phyloP scores from a whole-genome alignment of 2,797 vertebrate species.

The Pangasius macronema region DNA sequence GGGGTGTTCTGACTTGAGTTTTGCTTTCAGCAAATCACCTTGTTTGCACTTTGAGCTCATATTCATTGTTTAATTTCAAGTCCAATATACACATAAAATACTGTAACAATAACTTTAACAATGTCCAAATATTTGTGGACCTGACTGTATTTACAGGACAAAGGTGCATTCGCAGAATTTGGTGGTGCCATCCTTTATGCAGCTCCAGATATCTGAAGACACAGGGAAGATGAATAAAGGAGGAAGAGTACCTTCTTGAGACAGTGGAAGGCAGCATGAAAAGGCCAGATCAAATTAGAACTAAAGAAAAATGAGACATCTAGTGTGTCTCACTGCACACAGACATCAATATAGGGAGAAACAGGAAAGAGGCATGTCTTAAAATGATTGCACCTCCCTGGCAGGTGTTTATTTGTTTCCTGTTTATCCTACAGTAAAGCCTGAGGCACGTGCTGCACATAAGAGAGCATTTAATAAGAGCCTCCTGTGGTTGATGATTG shows the following conservation, averaged over 20 bases:
- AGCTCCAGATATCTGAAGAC: not conserved
- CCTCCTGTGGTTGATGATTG: constrained; percentile 35
- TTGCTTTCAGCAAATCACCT: not conserved
- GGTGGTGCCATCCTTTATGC: not conserved
- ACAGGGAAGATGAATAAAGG: not conserved
- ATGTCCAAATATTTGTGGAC: not conserved
- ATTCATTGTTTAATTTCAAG: not conserved
- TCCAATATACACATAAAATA: not conserved
- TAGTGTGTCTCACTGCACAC: not conserved
- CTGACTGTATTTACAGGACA: not conserved
- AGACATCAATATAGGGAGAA: not conserved
- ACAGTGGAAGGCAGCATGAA: not conserved
- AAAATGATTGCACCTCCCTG: constrained; percentile 36
- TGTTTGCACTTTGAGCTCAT: not conserved
- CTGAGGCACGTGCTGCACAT: constrained; percentile 33
- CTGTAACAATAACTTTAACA: no score
- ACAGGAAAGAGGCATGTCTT: constrained; percentile 25
- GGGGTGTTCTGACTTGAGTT: not conserved
- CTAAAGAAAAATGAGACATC: not conserved
- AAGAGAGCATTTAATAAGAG: constrained; percentile 30
- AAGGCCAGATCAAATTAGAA: not conserved
- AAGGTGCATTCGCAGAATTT: not conserved
- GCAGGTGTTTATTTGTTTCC: constrained; percentile 45
- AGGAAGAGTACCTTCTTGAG: not conserved
- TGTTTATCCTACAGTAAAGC: constrained; percentile 48